phyloP scores from a whole-genome alignment of 2,113 vertebrate genomes.

The Athene noctua region DNA sequence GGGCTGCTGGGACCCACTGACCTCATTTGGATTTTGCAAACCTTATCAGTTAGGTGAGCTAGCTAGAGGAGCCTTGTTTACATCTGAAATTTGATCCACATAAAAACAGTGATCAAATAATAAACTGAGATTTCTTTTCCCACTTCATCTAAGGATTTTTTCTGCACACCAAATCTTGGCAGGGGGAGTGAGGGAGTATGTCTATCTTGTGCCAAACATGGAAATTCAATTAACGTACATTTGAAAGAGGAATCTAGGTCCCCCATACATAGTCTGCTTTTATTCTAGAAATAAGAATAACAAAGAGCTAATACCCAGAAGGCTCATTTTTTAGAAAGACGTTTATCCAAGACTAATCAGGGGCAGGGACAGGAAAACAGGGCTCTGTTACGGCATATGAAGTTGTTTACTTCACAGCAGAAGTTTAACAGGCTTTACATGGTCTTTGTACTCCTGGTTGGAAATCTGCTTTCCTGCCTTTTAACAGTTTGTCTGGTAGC shows the following conservation, averaged over 20 bases:
- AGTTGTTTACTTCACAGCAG: slow-evolving; percentile 24
- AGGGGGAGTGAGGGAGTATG: neutral
- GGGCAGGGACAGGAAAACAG: neutral
- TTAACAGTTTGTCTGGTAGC: neutral
- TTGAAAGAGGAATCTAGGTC: slow-evolving; percentile 30
- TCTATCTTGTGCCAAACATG: slow-evolving; percentile 11
- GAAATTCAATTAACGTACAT: slow-evolving; percentile 35
- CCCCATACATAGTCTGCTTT: neutral
- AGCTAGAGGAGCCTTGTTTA: slow-evolving; percentile 19
- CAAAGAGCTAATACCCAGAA: neutral
- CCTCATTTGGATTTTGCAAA: neutral
- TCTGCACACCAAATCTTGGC: neutral
- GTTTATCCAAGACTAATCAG: neutral
- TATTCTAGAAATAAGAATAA: slow-evolving; percentile 24
- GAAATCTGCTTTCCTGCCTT: neutral
- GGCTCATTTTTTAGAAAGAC: neutral
- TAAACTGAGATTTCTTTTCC: neutral
- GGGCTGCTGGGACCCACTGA: neutral
- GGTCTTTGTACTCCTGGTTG: neutral
- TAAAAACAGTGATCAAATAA: neutral
- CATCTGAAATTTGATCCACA: neutral
- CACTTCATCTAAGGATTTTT: neutral
- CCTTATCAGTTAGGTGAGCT: slow-evolving; percentile 23
- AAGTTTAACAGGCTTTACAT: slow-evolving; percentile 8
- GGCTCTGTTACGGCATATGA: neutral